A percentile compares a stretch with the other conserved stretches of the same genome.
Conservation (phyloP, 2,797 vertebrate species). For the Gallirallus australis region DNA sequence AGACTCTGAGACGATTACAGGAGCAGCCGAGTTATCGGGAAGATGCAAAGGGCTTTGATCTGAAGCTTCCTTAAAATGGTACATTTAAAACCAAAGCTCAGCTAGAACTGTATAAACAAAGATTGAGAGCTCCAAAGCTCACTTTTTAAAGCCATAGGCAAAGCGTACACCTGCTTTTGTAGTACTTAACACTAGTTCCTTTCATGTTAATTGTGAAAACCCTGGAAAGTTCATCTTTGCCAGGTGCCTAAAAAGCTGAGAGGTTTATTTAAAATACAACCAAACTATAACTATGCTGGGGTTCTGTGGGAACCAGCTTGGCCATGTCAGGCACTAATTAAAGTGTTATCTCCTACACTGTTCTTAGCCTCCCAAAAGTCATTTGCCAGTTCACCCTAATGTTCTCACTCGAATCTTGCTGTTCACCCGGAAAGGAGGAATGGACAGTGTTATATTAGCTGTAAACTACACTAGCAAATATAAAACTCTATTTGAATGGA, state of each 20-base stretch:
- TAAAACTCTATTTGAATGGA: background rate
- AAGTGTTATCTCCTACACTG: background rate
- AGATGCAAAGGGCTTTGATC: conserved; percentile 15
- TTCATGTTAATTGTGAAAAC: conserved; percentile 14
- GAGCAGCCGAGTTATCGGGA: conserved; percentile 6
- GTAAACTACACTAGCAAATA: background rate
- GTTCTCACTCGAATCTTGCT: background rate
- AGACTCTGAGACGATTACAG: conserved; percentile 19
- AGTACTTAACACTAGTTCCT: background rate
- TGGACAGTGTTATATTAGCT: background rate
- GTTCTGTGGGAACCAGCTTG: background rate
- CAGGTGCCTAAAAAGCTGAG: background rate
- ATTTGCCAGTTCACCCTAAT: background rate
- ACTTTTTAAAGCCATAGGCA: background rate
- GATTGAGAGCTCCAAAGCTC: conserved; percentile 29
- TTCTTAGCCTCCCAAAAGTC: background rate
- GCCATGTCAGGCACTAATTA: background rate
- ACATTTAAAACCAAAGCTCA: conserved; percentile 35
- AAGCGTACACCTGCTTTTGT: background rate
- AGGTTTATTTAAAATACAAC: conserved; percentile 6
- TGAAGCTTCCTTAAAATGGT: conserved; percentile 21
- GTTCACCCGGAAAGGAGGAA: background rate
- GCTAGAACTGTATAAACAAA: background rate
- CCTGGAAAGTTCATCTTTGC: background rate
- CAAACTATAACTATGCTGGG: background rate